Conservation (phyloP, 2,797 vertebrate species). For the Staurois parvus region DNA sequence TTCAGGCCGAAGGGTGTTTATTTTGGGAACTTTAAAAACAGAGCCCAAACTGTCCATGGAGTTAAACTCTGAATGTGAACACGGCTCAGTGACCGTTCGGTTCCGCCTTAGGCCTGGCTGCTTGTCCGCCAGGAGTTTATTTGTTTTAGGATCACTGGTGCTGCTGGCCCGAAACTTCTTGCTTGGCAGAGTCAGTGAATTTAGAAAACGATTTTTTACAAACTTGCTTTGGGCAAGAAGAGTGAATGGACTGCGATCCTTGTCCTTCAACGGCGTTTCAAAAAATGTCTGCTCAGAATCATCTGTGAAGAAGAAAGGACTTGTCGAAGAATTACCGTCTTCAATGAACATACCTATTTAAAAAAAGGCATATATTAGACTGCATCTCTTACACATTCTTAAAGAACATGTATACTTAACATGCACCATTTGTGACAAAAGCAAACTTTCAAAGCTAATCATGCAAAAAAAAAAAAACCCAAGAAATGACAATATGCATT, state of each 20-base stretch:
- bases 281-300: conserved; percentile 84
- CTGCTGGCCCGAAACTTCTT: conserved; percentile 92
- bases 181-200: conserved; percentile 91
- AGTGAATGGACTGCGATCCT: conserved; percentile 90
- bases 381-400: background rate
- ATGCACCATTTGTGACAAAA: too few species aligned
- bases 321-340: conserved; percentile 82
- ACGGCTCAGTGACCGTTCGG: conserved; percentile 93
- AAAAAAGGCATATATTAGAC: background rate
- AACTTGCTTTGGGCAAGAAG: conserved; percentile 92
- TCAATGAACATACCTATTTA: conserved; percentile 93
- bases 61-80: conserved; percentile 81
- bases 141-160: conserved; percentile 88
- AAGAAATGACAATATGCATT: too few species aligned
- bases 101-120: conserved; percentile 83
- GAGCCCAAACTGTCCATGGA: conserved; percentile 84
- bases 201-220: conserved; percentile 92
- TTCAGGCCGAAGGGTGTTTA: conserved; percentile 90
- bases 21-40: conserved; percentile 86
- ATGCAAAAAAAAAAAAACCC: too few species aligned
- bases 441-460: too few species aligned
- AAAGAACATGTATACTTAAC: too few species aligned
- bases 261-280: conserved; percentile 89
- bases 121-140: conserved; percentile 84
- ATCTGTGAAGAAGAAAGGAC: conserved; percentile 82